phyloP scores from a whole-genome alignment of 2,113 vertebrate genomes.

The Platycercus adscitus region DNA sequence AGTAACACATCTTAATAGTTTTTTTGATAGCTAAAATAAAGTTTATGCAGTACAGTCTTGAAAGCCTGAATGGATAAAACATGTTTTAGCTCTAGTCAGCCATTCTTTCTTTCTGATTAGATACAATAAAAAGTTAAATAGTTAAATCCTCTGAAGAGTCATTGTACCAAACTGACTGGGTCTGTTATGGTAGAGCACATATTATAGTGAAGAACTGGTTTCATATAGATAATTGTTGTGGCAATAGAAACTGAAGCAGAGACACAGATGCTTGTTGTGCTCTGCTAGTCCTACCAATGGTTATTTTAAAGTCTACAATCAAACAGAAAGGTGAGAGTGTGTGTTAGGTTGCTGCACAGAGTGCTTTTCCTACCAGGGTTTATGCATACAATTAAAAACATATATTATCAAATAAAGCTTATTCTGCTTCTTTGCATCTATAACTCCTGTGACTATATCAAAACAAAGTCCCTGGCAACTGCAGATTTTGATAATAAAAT shows the following conservation, averaged over 20 bases:
- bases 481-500: neutral
- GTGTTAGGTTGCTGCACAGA: neutral
- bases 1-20: slow-evolving; percentile 26
- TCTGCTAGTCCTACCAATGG: neutral
- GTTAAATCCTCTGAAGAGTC: slow-evolving; percentile 25
- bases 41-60: slow-evolving; percentile 21
- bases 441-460: neutral
- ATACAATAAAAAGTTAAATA: slow-evolving; percentile 31
- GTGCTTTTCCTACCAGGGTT: neutral
- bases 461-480: neutral
- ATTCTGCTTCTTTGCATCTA: neutral
- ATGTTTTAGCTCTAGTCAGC: slow-evolving; percentile 35
- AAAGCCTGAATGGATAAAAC: slow-evolving; percentile 50
- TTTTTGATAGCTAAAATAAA: slow-evolving; percentile 60
- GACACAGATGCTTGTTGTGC: neutral
- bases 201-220: neutral
- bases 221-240: neutral
- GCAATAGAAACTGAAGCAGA: slow-evolving; percentile 1
- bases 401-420: neutral
- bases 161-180: neutral
- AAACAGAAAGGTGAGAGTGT: neutral
- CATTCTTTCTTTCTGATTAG: slow-evolving; percentile 25
- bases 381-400: slow-evolving; percentile 25
- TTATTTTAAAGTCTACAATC: slow-evolving; percentile 8
- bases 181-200: slow-evolving; percentile 2